Evolutionary conservation across 2,888 invertebrate species (phyloP).

Genomic region (Leptopilina drosophilae): DNA sequence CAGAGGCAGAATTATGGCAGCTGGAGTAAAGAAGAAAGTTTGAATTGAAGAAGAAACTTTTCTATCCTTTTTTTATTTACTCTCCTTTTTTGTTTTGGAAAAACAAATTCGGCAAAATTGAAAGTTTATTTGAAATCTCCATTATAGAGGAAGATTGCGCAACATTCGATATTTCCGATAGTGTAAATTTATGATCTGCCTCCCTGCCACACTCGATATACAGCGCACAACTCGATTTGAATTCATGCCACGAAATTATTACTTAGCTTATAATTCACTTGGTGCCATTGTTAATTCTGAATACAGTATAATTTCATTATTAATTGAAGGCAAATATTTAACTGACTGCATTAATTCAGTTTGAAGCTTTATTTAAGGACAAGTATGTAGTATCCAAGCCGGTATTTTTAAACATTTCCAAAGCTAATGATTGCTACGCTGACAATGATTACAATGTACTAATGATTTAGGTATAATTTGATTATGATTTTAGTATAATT

Average conservation of each 20-base stretch:
- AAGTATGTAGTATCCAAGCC: neutral
- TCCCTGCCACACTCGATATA: neutral
- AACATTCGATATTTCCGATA: conserved; percentile 14
- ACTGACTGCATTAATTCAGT: conserved; percentile 6
- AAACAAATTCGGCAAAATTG: neutral
- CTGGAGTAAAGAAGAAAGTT: no score
- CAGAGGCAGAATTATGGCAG: no score
- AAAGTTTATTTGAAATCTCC: neutral
- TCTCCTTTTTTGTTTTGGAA: neutral
- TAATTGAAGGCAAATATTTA: conserved; percentile 25
- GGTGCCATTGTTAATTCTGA: conserved; percentile 26
- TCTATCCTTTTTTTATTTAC: neutral
- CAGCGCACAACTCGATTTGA: conserved; percentile 8
- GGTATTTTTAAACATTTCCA: no score
- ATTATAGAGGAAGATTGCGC: conserved; percentile 3
- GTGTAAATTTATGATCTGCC: conserved; percentile 20
- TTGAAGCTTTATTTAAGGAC: neutral
- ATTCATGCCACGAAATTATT: conserved; percentile 36
- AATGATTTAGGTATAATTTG: no score
- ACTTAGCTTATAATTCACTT: conserved; percentile 13
- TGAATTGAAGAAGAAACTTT: no score
- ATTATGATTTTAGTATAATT: no score
- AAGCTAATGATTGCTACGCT: no score
- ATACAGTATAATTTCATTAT: conserved; percentile 28
- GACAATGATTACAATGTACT: no score